phyloP scores from a whole-genome alignment of 2,113 vertebrate genomes.

The Calonectris borealis region DNA sequence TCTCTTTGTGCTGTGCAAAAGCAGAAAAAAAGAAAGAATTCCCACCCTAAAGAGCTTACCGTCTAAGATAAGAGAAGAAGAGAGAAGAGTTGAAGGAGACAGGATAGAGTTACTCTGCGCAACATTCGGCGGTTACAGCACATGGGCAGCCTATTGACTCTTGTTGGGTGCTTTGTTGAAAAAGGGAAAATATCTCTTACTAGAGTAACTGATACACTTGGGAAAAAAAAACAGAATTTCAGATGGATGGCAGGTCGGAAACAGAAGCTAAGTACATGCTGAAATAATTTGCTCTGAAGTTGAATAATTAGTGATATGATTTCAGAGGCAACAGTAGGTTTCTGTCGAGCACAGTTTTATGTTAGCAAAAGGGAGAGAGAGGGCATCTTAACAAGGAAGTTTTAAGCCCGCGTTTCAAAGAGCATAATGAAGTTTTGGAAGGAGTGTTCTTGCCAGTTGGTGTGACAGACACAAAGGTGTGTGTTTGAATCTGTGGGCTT shows the following conservation, averaged over 20 bases:
- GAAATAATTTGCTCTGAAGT: background rate
- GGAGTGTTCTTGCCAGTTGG: background rate
- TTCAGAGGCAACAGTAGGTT: background rate
- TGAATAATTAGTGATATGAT: background rate
- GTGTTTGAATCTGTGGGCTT: background rate
- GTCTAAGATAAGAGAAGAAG: background rate
- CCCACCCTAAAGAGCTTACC: background rate
- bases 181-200: background rate
- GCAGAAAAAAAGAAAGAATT: background rate
- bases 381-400: background rate
- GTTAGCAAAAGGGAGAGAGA: background rate
- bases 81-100: background rate
- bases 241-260: background rate
- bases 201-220: background rate
- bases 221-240: background rate
- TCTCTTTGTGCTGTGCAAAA: background rate
- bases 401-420: background rate
- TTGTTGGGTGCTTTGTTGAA: background rate
- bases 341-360: background rate
- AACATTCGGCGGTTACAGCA: background rate
- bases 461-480: background rate
- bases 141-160: background rate
- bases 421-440: background rate
- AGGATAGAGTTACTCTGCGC: background rate
- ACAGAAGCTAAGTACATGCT: background rate